Evolutionary conservation across 2,888 invertebrate species (phyloP).

Genomic region (Ornithoptera alexandrae): DNA sequence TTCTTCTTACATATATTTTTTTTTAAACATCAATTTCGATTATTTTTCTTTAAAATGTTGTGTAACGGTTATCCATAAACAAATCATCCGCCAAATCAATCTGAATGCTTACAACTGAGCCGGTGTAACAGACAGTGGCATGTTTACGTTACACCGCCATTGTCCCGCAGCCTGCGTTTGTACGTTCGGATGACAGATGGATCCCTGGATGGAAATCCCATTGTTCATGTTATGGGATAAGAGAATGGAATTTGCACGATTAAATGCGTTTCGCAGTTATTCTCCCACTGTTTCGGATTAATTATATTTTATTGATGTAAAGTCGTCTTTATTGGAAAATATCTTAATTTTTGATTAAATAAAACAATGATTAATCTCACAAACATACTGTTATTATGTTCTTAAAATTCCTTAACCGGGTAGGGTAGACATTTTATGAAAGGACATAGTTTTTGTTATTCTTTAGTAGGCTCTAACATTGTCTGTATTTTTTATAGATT

Average conservation of each 20-base stretch:
- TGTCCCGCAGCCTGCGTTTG: constrained; percentile 53
- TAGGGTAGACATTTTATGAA: too few species aligned
- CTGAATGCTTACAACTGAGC: constrained; percentile 45
- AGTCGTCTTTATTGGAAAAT: not conserved
- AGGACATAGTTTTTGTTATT: too few species aligned
- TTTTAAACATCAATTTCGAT: too few species aligned
- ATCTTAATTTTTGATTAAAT: not conserved
- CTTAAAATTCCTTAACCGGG: too few species aligned
- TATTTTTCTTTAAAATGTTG: too few species aligned
- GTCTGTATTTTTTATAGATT: too few species aligned
- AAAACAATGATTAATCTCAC: too few species aligned
- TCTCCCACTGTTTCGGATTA: constrained; percentile 8
- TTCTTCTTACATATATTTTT: too few species aligned
- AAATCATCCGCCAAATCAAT: constrained; percentile 61
- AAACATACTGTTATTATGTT: too few species aligned
- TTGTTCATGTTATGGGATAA: constrained; percentile 42
- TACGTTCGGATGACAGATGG: constrained; percentile 65
- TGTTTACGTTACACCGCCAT: constrained; percentile 45
- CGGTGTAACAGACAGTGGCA: constrained; percentile 48
- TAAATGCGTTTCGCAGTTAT: constrained; percentile 20
- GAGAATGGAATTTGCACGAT: constrained; percentile 27
- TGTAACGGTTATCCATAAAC: constrained; percentile 32
- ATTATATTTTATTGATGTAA: constrained; percentile 14
- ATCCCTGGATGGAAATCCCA: constrained; percentile 47
- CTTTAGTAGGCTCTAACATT: too few species aligned